Percentiles rank a stretch among this genome's conserved stretches.
Conservation (phyloP, 2,113 vertebrate genomes). For the Bufo bufo region DNA sequence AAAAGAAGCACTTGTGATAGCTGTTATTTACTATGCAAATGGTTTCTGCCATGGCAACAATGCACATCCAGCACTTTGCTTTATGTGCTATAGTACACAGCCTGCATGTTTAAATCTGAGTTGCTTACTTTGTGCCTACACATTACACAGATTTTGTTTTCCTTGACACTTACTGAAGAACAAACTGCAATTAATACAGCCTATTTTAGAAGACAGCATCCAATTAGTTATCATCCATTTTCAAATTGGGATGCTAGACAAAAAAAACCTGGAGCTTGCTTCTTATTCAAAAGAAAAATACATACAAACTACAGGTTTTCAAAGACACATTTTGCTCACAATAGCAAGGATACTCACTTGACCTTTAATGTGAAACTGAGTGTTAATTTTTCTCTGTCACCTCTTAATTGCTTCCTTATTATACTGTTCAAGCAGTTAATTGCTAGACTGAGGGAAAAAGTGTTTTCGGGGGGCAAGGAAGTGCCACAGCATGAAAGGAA, state of each 20-base stretch:
- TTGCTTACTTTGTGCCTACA: constrained; percentile 70
- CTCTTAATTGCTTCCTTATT: constrained; percentile 88
- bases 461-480: constrained; percentile 83
- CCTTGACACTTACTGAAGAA: constrained; percentile 77
- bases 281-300: constrained; percentile 79
- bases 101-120: constrained; percentile 73
- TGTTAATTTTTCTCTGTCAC: constrained; percentile 87
- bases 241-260: constrained; percentile 77
- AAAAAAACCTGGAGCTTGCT: constrained; percentile 73
- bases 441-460: constrained; percentile 82
- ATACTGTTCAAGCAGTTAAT: constrained; percentile 87
- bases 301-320: constrained; percentile 80
- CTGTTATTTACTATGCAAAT: constrained; percentile 80
- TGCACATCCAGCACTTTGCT: constrained; percentile 70
- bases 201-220: constrained; percentile 77
- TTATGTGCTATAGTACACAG: constrained; percentile 68
- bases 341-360: constrained; percentile 81
- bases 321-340: constrained; percentile 81
- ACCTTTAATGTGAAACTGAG: constrained; percentile 86
- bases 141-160: constrained; percentile 81
- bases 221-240: constrained; percentile 83
- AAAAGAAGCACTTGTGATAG: constrained; percentile 76
- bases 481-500: constrained; percentile 80
- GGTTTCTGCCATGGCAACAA: constrained; percentile 74
- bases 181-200: constrained; percentile 80